Evolutionary conservation across 1,140 invertebrate species (phyloP), one percentile per base, ranked within the genome.

Genomic region (Sipha flava): DNA sequence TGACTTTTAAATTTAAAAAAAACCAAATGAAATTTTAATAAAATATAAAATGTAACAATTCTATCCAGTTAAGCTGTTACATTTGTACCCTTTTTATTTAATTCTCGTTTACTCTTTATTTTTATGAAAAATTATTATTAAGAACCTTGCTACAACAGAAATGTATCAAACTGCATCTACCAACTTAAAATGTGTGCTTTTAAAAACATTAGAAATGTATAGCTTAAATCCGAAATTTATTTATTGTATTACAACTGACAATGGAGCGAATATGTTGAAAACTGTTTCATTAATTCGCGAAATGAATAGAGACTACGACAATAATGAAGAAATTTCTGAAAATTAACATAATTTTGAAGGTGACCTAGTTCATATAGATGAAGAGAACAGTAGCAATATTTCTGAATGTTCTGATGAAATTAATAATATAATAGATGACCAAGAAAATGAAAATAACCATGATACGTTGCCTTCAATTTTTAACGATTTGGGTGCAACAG

Each of bases 181-280:
- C 37, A 23, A 68, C n/a, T 68, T 68, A 21, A 68, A 68, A 68
- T 21, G 21, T 23, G 9, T 23, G 0, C 0, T 68, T 40, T 23
- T 68, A 23, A 43, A 43, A 40, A 21, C n/a, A 21, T 23, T 68
- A 6, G 37, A 68, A 68, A 68, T 2, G 21, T 68, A 68, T 26
- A 68, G 10, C 10, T 23, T 68, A 14, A 43, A 14, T 37, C 31
- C 64, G 0, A 4, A 26, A 12, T 21, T 21, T 21, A 68, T 68
- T 21, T 68, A 21, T 68, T 68, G 37, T 23, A 68, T 68, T 12
- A 68, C 64, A 14, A 68, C 37, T 0, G 64, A 68, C 4, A 68
- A 68, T 40, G 64, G 37, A 12, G 64, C 64, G n/a, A 68, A 68
- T 68, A 68, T 68, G 64, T 40, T 68, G 37, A 68, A 45, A 68